Evolutionary conservation across 2,888 invertebrate species (phyloP), one percentile per base, ranked within the genome.

Genomic region (Lepidochrysops patricia): DNA sequence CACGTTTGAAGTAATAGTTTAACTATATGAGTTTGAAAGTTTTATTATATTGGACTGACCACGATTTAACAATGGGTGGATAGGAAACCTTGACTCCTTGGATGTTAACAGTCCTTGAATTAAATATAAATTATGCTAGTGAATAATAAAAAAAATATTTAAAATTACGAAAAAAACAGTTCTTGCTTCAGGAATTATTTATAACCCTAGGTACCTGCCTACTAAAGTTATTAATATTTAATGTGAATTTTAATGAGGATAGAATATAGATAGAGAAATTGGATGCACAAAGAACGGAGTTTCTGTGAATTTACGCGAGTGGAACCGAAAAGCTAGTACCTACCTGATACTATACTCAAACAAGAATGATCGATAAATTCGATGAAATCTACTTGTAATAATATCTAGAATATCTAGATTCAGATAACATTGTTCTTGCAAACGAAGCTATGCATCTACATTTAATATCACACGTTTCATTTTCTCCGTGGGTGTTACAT

Each of bases 11-110:
- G 26, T 27, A 50, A 52, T 13, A 26, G 29, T 26, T 52, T 13
- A n/a, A n/a, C n/a, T n/a, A 52, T 52, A 4, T 52, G 13, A 15
- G 52, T 52, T 52, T 52, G 15, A 52, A 52, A 29, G 32, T 32
- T 54, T 4, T 15, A 32, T 54, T 54, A 32, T 54, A 2, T 54
- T 19, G 29, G 12, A 12, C 32, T 2, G 4, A 29, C 12, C 4
- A 32, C 15, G 32, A 15, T 19, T 32, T 32, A 12, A 32, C 32
- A 54, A 32, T 23, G 4, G 26, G 19, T 43, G 7, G 6, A 15
- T 7, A 4, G 1, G 2, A 13, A 5, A 7, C 7, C 26, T 52
- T 27, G 26, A 35, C n/a, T 35, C 13, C 35, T 35, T n/a, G 13
- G 9, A 27, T 6, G 3, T 9, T 26, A 13, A 27, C 7, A 43